These are phyloP conservation scores for Epizoanthus illoricatus DNA, from an alignment of 92 coral and sea anemone genomes.

Conservation along the genomic window DNA sequence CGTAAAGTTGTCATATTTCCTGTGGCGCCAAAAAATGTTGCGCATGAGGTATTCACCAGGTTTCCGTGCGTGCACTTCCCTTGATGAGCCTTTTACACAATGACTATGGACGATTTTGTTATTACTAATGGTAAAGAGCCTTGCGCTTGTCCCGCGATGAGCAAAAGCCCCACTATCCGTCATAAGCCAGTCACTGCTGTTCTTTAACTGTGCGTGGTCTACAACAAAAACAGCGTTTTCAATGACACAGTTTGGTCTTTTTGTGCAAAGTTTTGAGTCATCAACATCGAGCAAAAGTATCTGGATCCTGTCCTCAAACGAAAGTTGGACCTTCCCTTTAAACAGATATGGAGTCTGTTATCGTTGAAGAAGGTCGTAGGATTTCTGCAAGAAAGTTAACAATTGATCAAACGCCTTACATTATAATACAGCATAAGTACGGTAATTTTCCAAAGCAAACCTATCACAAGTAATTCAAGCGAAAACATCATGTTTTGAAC, in stretches of 20 bases:
- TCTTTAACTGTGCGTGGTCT: constrained; percentile 42
- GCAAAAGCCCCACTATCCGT: constrained; percentile 55
- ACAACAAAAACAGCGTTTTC: constrained; percentile 55
- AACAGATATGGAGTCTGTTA: no score
- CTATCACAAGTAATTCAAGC: no score
- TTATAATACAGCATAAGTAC: no score
- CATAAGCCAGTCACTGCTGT: constrained; percentile 57
- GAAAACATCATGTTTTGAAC: no score
- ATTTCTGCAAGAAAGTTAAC: no score
- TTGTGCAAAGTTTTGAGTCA: constrained; percentile 41
- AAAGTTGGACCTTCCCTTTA: no score
- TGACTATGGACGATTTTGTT: constrained; percentile 39
- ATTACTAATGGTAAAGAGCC: constrained; percentile 25
- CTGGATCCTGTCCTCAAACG: no score
- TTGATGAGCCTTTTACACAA: constrained; percentile 31
- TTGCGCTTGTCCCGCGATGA: constrained; percentile 50
- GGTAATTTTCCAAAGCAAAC: no score
- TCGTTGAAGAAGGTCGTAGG: no score
- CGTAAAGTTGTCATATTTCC: constrained; percentile 47
- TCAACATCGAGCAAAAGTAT: constrained; percentile 36
- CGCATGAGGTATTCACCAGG: constrained; percentile 40
- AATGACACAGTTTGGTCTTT: constrained; percentile 48
- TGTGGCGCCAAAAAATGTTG: constrained; percentile 48
- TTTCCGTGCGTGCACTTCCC: constrained; percentile 11
- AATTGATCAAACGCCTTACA: no score